These are phyloP conservation scores for Anniella stebbinsi DNA, from an alignment of 2,797 vertebrate genomes.

Conservation along the genomic window DNA sequence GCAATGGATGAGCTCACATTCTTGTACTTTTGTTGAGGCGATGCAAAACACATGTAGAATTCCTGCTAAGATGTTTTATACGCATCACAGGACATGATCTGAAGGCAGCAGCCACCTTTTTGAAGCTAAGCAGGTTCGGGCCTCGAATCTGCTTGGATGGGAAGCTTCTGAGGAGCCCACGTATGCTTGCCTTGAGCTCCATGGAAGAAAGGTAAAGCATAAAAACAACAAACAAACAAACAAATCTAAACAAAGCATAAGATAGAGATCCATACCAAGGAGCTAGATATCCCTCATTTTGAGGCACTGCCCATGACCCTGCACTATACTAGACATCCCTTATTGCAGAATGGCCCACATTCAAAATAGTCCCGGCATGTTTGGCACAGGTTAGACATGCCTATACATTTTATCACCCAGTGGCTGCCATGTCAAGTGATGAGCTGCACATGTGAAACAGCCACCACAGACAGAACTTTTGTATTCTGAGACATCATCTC, in stretches of 20 bases:
- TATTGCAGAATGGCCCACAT: neutral
- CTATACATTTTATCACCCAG: neutral
- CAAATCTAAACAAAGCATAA: neutral
- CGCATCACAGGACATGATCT: neutral
- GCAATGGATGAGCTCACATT: neutral
- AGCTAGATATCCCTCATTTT: neutral
- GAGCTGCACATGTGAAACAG: neutral
- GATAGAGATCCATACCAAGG: neutral
- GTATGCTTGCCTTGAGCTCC: neutral
- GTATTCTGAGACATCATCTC: neutral
- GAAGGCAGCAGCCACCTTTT: neutral
- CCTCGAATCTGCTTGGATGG: neutral
- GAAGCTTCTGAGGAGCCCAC: neutral
- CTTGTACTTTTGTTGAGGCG: neutral
- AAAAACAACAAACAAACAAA: neutral
- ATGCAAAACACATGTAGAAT: neutral
- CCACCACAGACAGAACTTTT: neutral
- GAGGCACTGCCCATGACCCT: no score
- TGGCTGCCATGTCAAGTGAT: neutral
- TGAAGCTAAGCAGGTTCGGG: neutral
- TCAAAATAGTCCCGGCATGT: neutral
- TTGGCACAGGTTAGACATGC: neutral
- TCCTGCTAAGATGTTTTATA: neutral
- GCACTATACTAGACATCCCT: neutral
- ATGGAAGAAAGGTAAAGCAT: neutral